Conservation (phyloP, 2,888 invertebrate species). For the Balanococcus diminutus region DNA sequence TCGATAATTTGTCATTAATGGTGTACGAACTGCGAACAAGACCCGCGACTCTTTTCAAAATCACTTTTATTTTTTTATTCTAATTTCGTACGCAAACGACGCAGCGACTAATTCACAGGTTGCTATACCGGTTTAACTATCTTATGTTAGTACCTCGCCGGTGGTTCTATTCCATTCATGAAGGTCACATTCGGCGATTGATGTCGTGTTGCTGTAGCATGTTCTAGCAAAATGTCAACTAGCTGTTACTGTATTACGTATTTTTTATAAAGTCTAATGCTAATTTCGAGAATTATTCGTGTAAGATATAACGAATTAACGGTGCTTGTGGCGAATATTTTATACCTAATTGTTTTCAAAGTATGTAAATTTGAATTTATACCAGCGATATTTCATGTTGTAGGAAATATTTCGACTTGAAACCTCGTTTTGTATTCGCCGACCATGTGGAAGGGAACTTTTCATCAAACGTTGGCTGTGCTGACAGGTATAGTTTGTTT, state of each 20-base stretch:
- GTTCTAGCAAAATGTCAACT: neutral
- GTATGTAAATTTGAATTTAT: constrained; percentile 26
- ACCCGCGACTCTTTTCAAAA: neutral
- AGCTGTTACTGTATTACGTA: neutral
- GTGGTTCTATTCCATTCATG: neutral
- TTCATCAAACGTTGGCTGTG: constrained; percentile 35
- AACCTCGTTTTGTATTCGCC: neutral
- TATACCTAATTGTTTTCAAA: neutral
- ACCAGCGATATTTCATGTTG: neutral
- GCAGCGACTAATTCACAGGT: neutral
- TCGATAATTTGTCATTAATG: neutral
- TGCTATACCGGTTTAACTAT: constrained; percentile 15
- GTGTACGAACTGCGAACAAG: neutral
- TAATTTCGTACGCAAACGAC: neutral
- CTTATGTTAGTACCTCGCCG: neutral
- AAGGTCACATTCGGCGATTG: neutral
- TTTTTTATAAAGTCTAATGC: neutral
- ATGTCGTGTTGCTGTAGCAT: neutral
- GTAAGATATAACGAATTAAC: neutral
- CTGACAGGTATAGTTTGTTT: neutral
- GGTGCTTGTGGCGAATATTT: neutral
- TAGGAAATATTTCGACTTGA: constrained; percentile 1
- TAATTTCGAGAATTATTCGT: neutral
- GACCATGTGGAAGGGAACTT: neutral
- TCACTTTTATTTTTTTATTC: neutral